Conservation (phyloP, 2,888 invertebrate species). For the Hypolimnas misippus region DNA sequence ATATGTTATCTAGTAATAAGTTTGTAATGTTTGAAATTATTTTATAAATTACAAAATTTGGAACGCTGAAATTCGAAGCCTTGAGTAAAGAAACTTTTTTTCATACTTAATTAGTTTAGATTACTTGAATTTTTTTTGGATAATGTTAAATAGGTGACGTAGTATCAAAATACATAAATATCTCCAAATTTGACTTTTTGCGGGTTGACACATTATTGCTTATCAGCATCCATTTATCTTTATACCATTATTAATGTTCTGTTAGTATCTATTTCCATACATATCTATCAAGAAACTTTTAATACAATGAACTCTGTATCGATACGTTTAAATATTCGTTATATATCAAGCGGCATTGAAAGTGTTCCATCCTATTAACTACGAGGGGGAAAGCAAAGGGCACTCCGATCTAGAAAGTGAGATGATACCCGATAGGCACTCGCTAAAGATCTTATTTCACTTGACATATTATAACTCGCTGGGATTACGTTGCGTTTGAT, state of each 20-base stretch:
- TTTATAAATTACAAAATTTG: no score
- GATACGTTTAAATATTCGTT: background rate
- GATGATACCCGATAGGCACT: slow-evolving; percentile 36
- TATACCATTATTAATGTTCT: background rate
- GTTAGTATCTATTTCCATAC: background rate
- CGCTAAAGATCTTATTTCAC: slow-evolving; percentile 29
- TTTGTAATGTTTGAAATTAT: no score
- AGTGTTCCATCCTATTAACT: slow-evolving; percentile 64
- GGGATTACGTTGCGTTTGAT: slow-evolving; percentile 9
- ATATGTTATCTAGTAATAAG: no score
- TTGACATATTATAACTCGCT: slow-evolving; percentile 16
- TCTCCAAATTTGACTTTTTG: no score
- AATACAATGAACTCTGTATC: background rate
- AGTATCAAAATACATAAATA: no score
- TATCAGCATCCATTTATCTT: no score
- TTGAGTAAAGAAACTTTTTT: no score
- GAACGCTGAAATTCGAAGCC: no score
- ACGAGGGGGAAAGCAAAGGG: slow-evolving; percentile 60
- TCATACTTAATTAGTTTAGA: no score
- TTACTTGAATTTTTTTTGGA: no score
- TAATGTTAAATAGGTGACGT: no score
- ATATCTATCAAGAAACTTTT: background rate
- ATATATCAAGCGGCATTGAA: slow-evolving; percentile 48
- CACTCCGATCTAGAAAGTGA: slow-evolving; percentile 45
- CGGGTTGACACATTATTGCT: no score